Evolutionary conservation across 2,797 vertebrate species (phyloP).

Genomic region (Heliangelus exortis): DNA sequence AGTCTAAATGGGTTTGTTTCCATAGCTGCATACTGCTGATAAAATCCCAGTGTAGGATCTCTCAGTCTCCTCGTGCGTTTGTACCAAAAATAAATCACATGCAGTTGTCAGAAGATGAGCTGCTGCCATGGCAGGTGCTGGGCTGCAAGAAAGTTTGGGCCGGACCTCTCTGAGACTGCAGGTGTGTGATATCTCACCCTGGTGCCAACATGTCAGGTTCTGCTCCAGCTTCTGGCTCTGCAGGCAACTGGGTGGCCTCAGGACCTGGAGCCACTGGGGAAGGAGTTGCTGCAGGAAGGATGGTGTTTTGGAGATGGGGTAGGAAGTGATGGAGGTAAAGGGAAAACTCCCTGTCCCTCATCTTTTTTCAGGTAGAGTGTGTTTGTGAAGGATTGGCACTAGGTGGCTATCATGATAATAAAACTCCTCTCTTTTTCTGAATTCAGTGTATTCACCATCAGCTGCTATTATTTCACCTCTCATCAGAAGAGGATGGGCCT

Average conservation of each 20-base stretch:
- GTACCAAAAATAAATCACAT: conserved; percentile 26
- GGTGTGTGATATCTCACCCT: neutral
- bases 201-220: rapidly evolving
- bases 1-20: conserved; percentile 50
- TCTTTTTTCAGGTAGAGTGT: neutral
- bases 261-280: neutral
- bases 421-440: neutral
- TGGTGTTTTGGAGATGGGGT: neutral
- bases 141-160: neutral
- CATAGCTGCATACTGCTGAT: conserved; percentile 33
- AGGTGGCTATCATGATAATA: neutral
- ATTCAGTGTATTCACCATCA: neutral
- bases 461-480: neutral
- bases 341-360: neutral
- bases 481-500: neutral
- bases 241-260: neutral
- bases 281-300: neutral
- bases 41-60: conserved; percentile 31
- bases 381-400: neutral
- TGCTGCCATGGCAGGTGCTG: neutral
- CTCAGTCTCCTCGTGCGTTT: neutral
- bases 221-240: neutral
- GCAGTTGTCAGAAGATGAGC: neutral
- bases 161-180: neutral
- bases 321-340: neutral